A percentile compares a stretch with the other conserved stretches of the same genome.
phyloP scores from a whole-genome alignment of 2,797 vertebrate species.

The Cyprinodon diabolis region DNA sequence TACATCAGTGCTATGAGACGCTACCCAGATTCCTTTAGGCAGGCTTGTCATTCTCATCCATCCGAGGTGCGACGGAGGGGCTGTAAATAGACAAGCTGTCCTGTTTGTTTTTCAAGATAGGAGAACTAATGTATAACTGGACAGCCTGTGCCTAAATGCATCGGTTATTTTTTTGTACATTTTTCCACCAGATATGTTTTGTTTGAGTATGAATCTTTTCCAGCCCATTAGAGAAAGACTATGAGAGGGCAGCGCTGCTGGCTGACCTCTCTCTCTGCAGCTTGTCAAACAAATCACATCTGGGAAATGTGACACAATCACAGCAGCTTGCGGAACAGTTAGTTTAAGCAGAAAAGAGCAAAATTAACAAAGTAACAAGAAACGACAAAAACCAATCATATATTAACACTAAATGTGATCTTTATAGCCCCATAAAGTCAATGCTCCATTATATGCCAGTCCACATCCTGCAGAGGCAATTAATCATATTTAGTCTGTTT shows the following conservation, averaged over 20 bases:
- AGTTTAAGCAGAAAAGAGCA: slow-evolving; percentile 1
- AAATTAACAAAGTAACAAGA: not conserved
- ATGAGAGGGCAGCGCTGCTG: slow-evolving; percentile 44
- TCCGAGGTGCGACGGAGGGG: not conserved
- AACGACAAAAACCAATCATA: not conserved
- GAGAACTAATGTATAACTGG: slow-evolving; percentile 47
- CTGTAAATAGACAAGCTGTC: slow-evolving; percentile 46
- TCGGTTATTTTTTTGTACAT: slow-evolving; percentile 23
- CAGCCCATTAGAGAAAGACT: slow-evolving; percentile 69
- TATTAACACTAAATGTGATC: not conserved
- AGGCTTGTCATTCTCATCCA: slow-evolving; percentile 10
- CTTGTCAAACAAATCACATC: slow-evolving; percentile 60
- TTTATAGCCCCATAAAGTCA: slow-evolving; percentile 13
- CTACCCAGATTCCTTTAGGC: slow-evolving; percentile 17
- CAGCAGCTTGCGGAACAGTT: slow-evolving; percentile 25
- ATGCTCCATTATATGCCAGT: slow-evolving; percentile 26
- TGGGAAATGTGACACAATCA: slow-evolving; percentile 41
- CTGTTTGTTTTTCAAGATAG: slow-evolving; percentile 32
- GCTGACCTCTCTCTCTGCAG: slow-evolving; percentile 58
- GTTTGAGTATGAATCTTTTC: slow-evolving; percentile 67
- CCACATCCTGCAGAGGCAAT: slow-evolving; percentile 32
- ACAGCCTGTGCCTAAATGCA: not conserved
- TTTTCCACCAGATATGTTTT: slow-evolving; percentile 64
- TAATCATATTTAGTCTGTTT: slow-evolving; percentile 31
- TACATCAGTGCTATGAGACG: not conserved